Evolutionary conservation across 1,140 invertebrate species (phyloP).

Genomic region (Proctacanthus coquilletti): DNA sequence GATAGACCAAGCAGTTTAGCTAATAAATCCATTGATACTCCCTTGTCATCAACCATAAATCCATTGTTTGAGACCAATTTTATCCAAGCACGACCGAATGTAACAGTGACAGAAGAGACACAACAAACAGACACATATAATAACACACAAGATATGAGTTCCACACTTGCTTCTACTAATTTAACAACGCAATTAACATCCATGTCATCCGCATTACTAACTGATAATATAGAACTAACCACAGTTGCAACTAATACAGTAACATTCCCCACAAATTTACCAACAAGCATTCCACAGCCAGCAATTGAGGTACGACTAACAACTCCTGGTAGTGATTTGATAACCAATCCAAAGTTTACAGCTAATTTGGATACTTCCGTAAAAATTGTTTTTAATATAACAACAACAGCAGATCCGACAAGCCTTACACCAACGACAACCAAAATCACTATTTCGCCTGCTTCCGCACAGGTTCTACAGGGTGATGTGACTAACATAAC

Average conservation of each 20-base stretch:
- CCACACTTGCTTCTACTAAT: background rate
- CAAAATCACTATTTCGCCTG: too few relatives aligned
- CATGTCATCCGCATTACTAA: background rate
- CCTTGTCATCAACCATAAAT: too few relatives aligned
- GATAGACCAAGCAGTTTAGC: too few relatives aligned
- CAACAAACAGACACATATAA: background rate
- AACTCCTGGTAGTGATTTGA: constrained; percentile 3
- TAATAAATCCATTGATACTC: background rate
- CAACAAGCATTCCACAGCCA: constrained; percentile 1
- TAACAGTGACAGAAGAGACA: background rate
- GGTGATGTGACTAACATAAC: too few relatives aligned
- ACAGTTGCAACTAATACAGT: background rate
- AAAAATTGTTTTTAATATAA: constrained; percentile 1
- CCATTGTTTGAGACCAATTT: background rate
- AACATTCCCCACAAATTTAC: background rate
- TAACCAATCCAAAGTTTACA: constrained; percentile 1
- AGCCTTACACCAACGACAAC: background rate
- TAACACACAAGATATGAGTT: background rate
- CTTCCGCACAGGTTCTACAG: too few relatives aligned
- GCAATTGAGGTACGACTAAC: background rate
- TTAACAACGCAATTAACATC: background rate
- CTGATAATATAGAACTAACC: background rate
- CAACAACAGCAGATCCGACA: background rate
- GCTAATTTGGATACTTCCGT: constrained; percentile 3
- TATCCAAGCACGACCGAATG: too few relatives aligned